Base-by-base conservation (phyloP, 1,140 invertebrate species). In the Drosophila carrolli region DNA sequence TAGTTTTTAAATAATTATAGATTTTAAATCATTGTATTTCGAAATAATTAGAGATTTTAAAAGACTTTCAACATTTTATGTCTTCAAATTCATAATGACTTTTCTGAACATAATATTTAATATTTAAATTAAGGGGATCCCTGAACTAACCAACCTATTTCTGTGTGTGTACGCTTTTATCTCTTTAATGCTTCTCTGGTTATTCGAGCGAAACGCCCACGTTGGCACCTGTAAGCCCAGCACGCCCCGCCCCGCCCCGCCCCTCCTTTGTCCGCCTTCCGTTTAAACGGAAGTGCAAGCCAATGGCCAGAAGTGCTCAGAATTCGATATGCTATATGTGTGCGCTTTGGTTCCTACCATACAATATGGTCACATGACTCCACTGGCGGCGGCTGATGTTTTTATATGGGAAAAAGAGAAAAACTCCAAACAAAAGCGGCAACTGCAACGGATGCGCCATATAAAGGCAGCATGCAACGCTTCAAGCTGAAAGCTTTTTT, bases 281-380 rank as follows among this genome's bases (percentile, higher is more conserved):
- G 19, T 66, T 67, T 29, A 67, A 88, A 67, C 83, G 83, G 83
- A 88, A 88, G 83, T 88, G 75, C 83, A 63, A 88, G 76, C 84
- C 76, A 89, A 71, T 88, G 83, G 54, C 75, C 84, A 89, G 66
- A 88, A 88, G 78, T 79, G 79, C 60, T 16, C 63, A 86, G 66
- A 88, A 86, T 70, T 79, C 73, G 75, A 85, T 86, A 85, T 77
- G 60, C 47, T 43, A n/a, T 43, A 3, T 5, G 32, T 38, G 58
- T 35, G 35, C 23, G 43, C 43, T 27, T 23, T 14, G 27, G 9
- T 4, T n/a, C 13, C 4, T 51, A 19, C 55, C 43, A 43, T 44
- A 37, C 48, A 62, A 23, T 81, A 82, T 81, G 74, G 79, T 78
- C 61, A 82, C 75, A 66, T 68, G 78, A 81, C 67, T 71, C 63